phyloP scores from a whole-genome alignment of 2,888 invertebrate species.

The Pycnomerus fuliginosus region DNA sequence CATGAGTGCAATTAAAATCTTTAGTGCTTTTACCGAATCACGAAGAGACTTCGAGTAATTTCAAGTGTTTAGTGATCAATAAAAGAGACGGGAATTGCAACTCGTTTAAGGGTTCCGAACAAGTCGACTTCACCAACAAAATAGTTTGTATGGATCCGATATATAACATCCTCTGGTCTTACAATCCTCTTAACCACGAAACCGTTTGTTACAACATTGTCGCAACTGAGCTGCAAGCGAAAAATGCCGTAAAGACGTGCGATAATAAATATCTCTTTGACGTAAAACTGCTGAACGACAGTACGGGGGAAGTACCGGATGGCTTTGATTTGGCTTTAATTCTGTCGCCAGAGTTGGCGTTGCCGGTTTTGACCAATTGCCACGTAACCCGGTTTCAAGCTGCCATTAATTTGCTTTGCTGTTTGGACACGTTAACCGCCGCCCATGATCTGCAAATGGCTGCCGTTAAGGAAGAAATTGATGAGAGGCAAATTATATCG shows the following conservation, averaged over 20 bases:
- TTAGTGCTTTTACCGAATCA: conserved; percentile 80
- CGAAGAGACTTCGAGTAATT: conserved; percentile 69
- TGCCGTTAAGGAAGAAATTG: conserved; percentile 56
- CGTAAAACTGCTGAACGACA: conserved; percentile 33
- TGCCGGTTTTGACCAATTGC: conserved; percentile 70
- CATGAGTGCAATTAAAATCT: background rate
- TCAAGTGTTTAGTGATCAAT: conserved; percentile 87
- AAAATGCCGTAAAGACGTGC: conserved; percentile 43
- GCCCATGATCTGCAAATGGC: conserved; percentile 68
- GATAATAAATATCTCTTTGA: conserved; percentile 40
- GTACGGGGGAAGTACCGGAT: conserved; percentile 28
- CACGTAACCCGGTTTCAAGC: conserved; percentile 81
- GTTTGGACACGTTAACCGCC: conserved; percentile 83
- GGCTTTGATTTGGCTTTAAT: conserved; percentile 58
- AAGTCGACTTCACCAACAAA: conserved; percentile 79
- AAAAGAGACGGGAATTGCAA: conserved; percentile 86
- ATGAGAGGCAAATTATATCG: conserved; percentile 54
- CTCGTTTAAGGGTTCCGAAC: conserved; percentile 78
- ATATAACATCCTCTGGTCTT: conserved; percentile 94
- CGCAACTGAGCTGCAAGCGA: conserved; percentile 66
- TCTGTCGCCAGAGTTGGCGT: conserved; percentile 76
- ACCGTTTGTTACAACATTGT: conserved; percentile 82
- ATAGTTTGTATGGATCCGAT: conserved; percentile 85
- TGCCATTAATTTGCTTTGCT: conserved; percentile 86
- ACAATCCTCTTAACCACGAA: conserved; percentile 65